phyloP scores from a whole-genome alignment of 2,888 invertebrate genomes.

The Scaptomyza parva region DNA sequence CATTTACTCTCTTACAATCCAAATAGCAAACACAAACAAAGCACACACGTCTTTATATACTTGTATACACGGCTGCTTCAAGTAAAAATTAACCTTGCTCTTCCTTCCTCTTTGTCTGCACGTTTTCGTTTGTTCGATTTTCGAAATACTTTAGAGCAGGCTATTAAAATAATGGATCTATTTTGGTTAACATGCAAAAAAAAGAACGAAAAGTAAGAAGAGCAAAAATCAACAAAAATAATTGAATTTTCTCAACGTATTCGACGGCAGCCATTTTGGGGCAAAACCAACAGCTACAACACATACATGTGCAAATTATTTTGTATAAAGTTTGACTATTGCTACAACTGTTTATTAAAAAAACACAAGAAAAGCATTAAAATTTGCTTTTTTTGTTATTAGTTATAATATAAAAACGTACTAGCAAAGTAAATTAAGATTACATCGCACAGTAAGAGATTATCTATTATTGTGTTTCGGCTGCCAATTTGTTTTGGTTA shows the following conservation, averaged over 20 bases:
- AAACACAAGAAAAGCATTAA: neutral
- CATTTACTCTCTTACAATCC: constrained; percentile 30
- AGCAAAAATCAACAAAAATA: constrained; percentile 44
- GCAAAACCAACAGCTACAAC: constrained; percentile 30
- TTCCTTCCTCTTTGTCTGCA: constrained; percentile 1
- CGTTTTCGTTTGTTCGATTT: constrained; percentile 56
- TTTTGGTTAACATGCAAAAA: constrained; percentile 60
- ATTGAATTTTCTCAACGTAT: constrained; percentile 37
- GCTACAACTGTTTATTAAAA: neutral
- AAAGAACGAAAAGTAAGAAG: constrained; percentile 21
- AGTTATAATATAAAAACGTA: too few relatives aligned
- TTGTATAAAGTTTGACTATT: neutral
- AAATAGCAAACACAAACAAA: constrained; percentile 18
- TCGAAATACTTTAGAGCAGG: constrained; percentile 73
- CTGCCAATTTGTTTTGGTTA: constrained; percentile 13
- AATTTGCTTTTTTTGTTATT: neutral
- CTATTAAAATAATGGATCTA: constrained; percentile 78
- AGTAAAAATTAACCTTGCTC: constrained; percentile 29
- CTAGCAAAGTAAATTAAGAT: too few relatives aligned
- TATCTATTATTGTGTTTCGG: neutral
- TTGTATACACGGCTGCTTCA: constrained; percentile 43
- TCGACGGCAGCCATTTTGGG: constrained; percentile 57
- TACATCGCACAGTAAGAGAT: neutral
- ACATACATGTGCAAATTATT: constrained; percentile 5
- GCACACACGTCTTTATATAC: constrained; percentile 16